Evolutionary conservation across 2,113 vertebrate genomes (phyloP).

Genomic region (Carettochelys insculpta): DNA sequence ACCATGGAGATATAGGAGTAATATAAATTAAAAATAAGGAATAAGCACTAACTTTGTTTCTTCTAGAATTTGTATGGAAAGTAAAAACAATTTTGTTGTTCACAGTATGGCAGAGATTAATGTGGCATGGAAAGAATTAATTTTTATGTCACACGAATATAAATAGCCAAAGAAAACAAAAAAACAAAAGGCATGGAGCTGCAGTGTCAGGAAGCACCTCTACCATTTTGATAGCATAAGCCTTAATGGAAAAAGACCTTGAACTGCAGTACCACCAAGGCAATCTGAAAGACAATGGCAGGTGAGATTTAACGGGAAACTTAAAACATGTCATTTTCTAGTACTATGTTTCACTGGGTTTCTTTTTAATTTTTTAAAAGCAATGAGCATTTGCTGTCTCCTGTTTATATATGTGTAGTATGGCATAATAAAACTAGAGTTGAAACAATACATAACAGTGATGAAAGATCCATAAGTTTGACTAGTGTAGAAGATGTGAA

Average conservation of each 20-base stretch:
- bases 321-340: not conserved
- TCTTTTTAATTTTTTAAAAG: not conserved
- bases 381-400: no score
- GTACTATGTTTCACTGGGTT: not conserved
- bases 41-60: not conserved
- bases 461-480: not conserved
- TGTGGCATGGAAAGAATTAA: not conserved
- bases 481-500: not conserved
- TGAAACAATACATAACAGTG: not conserved
- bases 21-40: fast-evolving
- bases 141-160: not conserved
- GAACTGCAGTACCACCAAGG: not conserved
- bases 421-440: not conserved
- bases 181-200: not conserved
- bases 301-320: not conserved
- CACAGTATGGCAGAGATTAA: not conserved
- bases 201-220: no score
- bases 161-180: not conserved
- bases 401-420: not conserved
- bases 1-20: not conserved
- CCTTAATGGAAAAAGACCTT: not conserved
- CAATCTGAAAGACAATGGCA: not conserved
- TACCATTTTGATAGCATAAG: not conserved
- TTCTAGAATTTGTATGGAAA: not conserved
- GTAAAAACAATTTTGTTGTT: not conserved